A percentile compares a stretch with the other conserved stretches of the same genome.
Evolutionary conservation across 2,113 vertebrate genomes (phyloP).

Genomic region (Syrrhaptes paradoxus): DNA sequence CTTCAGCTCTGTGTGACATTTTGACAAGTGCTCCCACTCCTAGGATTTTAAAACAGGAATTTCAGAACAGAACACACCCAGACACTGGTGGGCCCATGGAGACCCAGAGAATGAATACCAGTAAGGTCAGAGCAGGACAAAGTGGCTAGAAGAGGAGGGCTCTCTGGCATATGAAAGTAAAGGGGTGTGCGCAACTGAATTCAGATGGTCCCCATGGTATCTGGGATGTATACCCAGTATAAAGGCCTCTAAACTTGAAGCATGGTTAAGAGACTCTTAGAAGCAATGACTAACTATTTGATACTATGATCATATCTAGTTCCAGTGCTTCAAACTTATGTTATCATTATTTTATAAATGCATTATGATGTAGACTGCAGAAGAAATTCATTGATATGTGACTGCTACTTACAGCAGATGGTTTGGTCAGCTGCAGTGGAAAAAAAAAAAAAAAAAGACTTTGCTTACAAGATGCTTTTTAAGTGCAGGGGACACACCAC

Average conservation of each 20-base stretch:
- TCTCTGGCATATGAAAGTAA: not conserved
- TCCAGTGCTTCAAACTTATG: not conserved
- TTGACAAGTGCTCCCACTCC: not conserved
- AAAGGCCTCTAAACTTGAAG: not conserved
- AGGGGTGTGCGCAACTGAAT: not conserved
- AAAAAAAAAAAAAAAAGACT: not conserved
- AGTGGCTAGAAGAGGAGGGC: not conserved
- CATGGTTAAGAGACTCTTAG: fast-evolving
- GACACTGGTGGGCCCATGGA: fast-evolving
- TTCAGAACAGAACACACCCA: not conserved
- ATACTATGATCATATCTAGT: not conserved
- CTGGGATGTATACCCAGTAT: not conserved
- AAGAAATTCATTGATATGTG: not conserved
- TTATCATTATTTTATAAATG: not conserved
- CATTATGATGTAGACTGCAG: not conserved
- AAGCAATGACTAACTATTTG: not conserved
- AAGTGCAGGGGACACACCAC: not conserved
- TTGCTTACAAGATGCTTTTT: not conserved
- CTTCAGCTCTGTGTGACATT: not conserved
- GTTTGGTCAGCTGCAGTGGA: not conserved
- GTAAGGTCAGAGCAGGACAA: not conserved
- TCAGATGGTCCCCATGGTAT: not conserved
- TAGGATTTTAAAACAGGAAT: not conserved
- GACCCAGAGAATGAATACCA: not conserved
- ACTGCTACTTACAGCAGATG: not conserved